Evolutionary conservation across 2,113 vertebrate species (phyloP).

Genomic region (Telmatochromis brichardi): DNA sequence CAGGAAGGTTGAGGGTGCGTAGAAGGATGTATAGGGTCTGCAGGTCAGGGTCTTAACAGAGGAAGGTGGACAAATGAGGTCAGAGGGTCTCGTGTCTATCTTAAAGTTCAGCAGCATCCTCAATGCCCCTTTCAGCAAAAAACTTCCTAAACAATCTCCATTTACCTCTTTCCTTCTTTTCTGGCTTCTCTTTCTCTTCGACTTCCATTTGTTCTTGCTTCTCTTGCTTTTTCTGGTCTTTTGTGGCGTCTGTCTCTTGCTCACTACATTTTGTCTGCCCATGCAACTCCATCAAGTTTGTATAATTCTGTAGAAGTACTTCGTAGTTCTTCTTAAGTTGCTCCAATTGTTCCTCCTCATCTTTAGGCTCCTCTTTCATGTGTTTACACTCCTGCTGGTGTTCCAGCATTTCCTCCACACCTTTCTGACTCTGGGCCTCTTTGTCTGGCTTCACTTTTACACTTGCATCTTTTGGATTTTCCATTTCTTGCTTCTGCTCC

Average conservation of each 20-base stretch:
- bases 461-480: background rate
- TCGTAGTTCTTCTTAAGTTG: background rate
- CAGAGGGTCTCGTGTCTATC: background rate
- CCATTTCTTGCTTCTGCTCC: background rate
- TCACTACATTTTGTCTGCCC: background rate
- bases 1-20: background rate
- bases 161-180: background rate
- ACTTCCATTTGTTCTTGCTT: background rate
- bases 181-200: background rate
- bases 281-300: background rate
- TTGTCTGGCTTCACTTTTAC: background rate
- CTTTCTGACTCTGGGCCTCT: background rate
- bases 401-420: background rate
- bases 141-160: background rate
- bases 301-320: background rate
- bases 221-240: background rate
- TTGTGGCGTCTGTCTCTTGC: background rate
- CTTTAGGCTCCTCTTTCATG: background rate
- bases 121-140: background rate
- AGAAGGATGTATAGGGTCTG: background rate
- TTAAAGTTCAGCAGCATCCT: background rate
- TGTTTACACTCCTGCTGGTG: background rate
- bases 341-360: background rate
- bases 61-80: background rate
- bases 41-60: background rate